Conservation (phyloP, 2,888 invertebrate species). For the Xestia c-nigrum region DNA sequence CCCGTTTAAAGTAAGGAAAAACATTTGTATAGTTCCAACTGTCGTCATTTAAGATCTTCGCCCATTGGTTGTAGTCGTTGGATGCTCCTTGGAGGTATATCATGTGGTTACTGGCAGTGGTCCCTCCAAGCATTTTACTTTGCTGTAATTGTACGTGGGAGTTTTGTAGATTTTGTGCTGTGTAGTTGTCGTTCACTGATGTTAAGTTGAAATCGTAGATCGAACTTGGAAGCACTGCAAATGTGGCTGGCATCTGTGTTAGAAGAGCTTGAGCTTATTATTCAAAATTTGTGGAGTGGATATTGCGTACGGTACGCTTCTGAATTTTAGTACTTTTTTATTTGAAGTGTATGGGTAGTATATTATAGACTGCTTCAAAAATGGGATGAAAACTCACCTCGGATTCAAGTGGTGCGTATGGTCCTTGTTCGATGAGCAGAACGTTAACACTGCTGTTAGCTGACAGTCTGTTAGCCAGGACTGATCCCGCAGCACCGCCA, state of each 20-base stretch:
- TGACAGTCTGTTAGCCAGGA: constrained; percentile 67
- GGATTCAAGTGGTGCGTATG: constrained; percentile 62
- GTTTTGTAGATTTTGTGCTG: constrained; percentile 58
- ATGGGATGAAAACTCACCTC: neutral
- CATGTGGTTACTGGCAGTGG: constrained; percentile 22
- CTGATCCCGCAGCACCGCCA: constrained; percentile 65
- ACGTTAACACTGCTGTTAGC: constrained; percentile 58
- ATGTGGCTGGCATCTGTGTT: constrained; percentile 68
- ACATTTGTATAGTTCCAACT: constrained; percentile 31
- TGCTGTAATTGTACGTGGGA: constrained; percentile 35
- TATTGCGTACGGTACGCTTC: neutral
- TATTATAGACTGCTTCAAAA: neutral
- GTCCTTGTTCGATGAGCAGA: constrained; percentile 67
- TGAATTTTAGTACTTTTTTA: neutral
- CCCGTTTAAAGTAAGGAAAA: constrained; percentile 13
- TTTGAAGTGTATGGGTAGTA: neutral
- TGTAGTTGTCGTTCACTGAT: constrained; percentile 64
- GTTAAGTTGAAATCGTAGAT: constrained; percentile 68
- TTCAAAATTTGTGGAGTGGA: neutral
- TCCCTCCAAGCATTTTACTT: constrained; percentile 41
- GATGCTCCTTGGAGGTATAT: constrained; percentile 7
- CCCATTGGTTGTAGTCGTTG: constrained; percentile 28
- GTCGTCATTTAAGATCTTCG: constrained; percentile 5
- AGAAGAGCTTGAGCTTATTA: neutral
- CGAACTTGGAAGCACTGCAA: constrained; percentile 59